Evolutionary conservation across 1,140 invertebrate species (phyloP).

Genomic region (Chymomyza costata): DNA sequence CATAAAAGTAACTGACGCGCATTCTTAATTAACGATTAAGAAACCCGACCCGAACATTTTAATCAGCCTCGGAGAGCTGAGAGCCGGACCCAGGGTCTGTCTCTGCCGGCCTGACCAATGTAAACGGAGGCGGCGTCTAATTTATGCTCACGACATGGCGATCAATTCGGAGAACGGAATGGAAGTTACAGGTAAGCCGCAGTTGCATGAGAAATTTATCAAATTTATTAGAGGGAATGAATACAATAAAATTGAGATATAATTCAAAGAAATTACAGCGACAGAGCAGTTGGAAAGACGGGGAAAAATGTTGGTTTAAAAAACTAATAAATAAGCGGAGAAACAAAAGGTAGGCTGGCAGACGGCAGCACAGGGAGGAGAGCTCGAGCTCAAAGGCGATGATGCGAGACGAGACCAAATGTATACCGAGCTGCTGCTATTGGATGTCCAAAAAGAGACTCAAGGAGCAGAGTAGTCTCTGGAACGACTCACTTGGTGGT

Average conservation of each 20-base stretch:
- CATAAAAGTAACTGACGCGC: constrained; percentile 22
- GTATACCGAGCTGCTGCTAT: constrained; percentile 9
- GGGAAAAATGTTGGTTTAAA: constrained; percentile 66
- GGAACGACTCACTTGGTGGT: constrained; percentile 29
- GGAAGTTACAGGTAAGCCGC: constrained; percentile 50
- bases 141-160: constrained; percentile 53
- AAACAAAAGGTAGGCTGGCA: constrained; percentile 36
- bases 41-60: constrained; percentile 59
- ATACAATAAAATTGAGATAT: constrained; percentile 71
- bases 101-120: background rate
- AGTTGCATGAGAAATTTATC: constrained; percentile 65
- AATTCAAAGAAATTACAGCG: constrained; percentile 67
- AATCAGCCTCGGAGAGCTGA: constrained; percentile 41
- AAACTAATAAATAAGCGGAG: constrained; percentile 53
- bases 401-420: constrained; percentile 1
- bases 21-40: constrained; percentile 56
- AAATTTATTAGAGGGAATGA: constrained; percentile 63
- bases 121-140: constrained; percentile 45
- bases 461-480: too few species aligned
- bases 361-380: too few species aligned
- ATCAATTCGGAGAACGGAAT: constrained; percentile 21
- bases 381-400: constrained; percentile 9
- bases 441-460: too few species aligned
- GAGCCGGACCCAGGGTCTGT: too few species aligned
- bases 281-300: constrained; percentile 23